These are phyloP conservation scores for Poeciliopsis paucimaculata DNA, from an alignment of 2,797 vertebrate genomes.

Conservation along the genomic window DNA sequence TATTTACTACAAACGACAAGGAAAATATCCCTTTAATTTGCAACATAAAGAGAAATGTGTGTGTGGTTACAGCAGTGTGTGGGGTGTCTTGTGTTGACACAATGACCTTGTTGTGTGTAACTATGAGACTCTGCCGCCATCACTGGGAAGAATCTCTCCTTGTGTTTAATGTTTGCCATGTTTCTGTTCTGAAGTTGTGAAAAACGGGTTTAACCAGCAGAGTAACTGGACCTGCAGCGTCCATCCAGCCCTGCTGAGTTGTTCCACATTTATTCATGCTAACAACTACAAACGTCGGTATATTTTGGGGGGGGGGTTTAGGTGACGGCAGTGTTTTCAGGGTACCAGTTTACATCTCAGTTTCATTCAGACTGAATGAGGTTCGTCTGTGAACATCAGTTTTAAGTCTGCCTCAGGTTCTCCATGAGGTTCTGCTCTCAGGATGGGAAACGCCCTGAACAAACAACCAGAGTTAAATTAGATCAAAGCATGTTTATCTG, in stretches of 20 bases:
- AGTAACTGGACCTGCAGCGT: background rate
- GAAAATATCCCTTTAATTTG: background rate
- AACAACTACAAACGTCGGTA: background rate
- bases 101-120: slow-evolving; percentile 57
- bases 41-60: background rate
- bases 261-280: slow-evolving; percentile 1
- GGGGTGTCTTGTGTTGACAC: slow-evolving; percentile 58
- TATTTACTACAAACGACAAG: background rate
- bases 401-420: background rate
- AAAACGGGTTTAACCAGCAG: background rate
- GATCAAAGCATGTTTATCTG: background rate
- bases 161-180: background rate
- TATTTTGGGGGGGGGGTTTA: background rate
- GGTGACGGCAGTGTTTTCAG: background rate
- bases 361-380: background rate
- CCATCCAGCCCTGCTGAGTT: background rate
- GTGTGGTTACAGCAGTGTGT: background rate
- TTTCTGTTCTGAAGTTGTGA: background rate
- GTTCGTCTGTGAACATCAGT: background rate
- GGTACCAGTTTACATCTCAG: background rate
- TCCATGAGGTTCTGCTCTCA: background rate
- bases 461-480: background rate
- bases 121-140: slow-evolving; percentile 33
- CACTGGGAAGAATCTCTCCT: background rate
- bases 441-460: background rate